Base-by-base conservation (phyloP, 1,140 invertebrate species). In the Pogonus chalceus region DNA sequence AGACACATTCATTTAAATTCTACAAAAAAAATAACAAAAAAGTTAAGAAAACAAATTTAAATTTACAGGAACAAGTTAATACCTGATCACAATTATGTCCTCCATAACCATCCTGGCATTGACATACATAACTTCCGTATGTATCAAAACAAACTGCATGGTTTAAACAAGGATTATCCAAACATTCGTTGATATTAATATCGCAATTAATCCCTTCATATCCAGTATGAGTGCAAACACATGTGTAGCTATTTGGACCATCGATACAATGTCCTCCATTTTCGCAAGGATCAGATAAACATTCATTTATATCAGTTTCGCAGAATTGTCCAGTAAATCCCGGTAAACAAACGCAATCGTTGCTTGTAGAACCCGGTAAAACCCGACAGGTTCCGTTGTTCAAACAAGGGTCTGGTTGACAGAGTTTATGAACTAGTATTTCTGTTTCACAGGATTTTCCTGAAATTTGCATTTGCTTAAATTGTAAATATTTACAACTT, bases 221-320 rank as follows among this genome's bases (percentile, higher is more conserved):
- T 12, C 88, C 85, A 2, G 85, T 88, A 54, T 75, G 75, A 18
- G 73, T 70, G 69, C 87, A 90, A 62, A 77, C 75, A 68, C 92
- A 95, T 1, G 79, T 84, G 67, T 84, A 94, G 61, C 84, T 86
- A 68, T 87, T 85, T 49, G 83, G 72, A 12, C 78, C 78, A 69
- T 92, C 88, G 16, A 81, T 74, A 71, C 92, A 96, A 26, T 79
- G 78, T 35, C 90, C 91, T 51, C 83, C 83, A 72, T 97, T 85
- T 54, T 81, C 74, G 71, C 95, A 98, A 0, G 88, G 89, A 56
- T 76, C 78, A 16, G 76, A 72, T 56, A 72, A 69, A 68, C 83
- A 90, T 63, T 90, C 87, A 64, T 87, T 80, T 24, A 85, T 73
- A 62, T 89, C 74, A 21, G 75, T 73, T 58, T 84, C 83, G 68